phyloP scores from a whole-genome alignment of 92 coral and sea anemone species.

The Epizoanthus scotinus region DNA sequence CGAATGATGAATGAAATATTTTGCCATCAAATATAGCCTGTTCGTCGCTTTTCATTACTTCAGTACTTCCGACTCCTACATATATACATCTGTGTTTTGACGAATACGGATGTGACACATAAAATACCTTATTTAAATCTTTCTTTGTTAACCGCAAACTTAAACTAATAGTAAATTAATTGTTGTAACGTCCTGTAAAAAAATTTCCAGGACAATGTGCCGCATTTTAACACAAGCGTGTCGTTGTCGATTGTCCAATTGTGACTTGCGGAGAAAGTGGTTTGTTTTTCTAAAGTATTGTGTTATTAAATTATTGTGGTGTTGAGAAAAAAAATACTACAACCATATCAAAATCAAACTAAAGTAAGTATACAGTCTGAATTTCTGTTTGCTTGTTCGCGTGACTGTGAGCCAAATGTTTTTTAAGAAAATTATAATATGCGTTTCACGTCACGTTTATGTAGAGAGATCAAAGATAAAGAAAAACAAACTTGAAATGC shows the following conservation, averaged over 20 bases:
- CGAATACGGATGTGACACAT: constrained; percentile 26
- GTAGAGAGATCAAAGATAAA: background rate
- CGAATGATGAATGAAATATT: constrained; percentile 11
- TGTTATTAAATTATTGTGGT: too few relatives aligned
- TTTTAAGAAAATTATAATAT: background rate
- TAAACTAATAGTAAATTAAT: background rate
- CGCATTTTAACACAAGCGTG: too few relatives aligned
- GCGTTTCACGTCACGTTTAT: background rate
- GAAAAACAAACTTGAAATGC: background rate
- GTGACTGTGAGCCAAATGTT: background rate
- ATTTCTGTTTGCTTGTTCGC: background rate
- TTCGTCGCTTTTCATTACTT: constrained; percentile 27
- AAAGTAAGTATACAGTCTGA: too few relatives aligned
- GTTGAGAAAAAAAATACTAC: too few relatives aligned
- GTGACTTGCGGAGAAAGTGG: too few relatives aligned
- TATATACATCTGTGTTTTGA: constrained; percentile 11
- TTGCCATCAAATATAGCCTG: background rate
- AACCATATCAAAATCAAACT: too few relatives aligned
- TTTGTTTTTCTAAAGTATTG: too few relatives aligned
- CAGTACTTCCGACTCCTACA: constrained; percentile 38
- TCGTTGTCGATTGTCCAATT: too few relatives aligned
- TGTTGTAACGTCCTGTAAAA: background rate
- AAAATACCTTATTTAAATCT: background rate
- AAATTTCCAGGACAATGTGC: background rate
- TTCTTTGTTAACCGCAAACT: background rate